Percentiles rank a stretch among this genome's conserved stretches.
phyloP scores from a whole-genome alignment of 35 echinoderm and acorn worm species.

The Diadema setosum region DNA sequence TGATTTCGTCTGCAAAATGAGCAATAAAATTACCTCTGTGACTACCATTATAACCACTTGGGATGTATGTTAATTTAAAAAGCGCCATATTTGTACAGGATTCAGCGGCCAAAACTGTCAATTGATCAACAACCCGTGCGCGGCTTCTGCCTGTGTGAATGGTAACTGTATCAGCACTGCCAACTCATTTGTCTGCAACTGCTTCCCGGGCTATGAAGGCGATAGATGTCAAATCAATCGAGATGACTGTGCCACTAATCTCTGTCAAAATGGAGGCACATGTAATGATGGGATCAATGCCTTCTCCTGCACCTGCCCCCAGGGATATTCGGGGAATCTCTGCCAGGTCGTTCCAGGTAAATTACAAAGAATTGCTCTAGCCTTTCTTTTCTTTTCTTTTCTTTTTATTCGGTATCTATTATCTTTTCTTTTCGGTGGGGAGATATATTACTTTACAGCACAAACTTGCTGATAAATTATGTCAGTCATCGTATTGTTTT shows the following conservation, averaged over 20 bases:
- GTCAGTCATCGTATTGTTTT: too few relatives aligned
- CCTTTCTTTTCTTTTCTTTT: too few relatives aligned
- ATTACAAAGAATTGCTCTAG: too few relatives aligned
- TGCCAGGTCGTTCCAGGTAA: slow-evolving; percentile 4
- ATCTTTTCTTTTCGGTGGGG: too few relatives aligned
- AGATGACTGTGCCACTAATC: slow-evolving; percentile 45
- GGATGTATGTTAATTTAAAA: too few relatives aligned
- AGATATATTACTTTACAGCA: too few relatives aligned
- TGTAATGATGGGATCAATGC: slow-evolving; percentile 45
- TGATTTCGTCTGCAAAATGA: too few relatives aligned
- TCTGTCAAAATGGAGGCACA: slow-evolving; percentile 57
- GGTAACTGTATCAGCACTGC: neutral
- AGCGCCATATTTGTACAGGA: too few relatives aligned
- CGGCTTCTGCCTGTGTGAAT: neutral
- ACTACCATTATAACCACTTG: too few relatives aligned
- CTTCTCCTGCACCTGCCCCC: slow-evolving; percentile 46
- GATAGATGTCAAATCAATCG: neutral
- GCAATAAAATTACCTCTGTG: too few relatives aligned
- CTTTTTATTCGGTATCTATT: too few relatives aligned
- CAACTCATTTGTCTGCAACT: neutral
- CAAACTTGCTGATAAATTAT: too few relatives aligned
- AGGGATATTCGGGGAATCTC: slow-evolving; percentile 23
- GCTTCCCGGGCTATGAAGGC: neutral
- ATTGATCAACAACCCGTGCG: neutral
- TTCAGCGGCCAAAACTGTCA: slow-evolving; percentile 8